Base-by-base conservation (phyloP, 2,113 vertebrate species). In the Lycaon pictus region DNA sequence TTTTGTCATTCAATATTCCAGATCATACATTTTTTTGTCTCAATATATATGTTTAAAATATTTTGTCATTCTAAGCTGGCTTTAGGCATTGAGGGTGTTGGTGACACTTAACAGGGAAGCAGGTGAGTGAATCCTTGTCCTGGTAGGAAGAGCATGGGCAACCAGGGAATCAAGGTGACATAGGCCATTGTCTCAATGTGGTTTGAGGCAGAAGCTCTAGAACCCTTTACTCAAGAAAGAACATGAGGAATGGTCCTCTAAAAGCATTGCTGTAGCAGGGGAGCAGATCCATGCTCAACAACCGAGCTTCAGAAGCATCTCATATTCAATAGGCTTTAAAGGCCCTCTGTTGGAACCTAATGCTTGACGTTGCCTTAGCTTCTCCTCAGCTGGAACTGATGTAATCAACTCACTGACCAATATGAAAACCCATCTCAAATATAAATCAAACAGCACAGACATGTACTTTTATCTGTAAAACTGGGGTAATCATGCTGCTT, bases 201-300 rank as follows among this genome's bases (percentile, higher is more conserved):
- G 1, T 43, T 60, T 43, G 10, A 60, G 16, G 7, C 17, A 37
- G 55, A 88, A 56, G 20, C 12, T 51, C 25, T 67, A 74, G 48
- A 65, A n/a, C 2, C 13, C 10, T 17, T 51, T n/a, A 58, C 25
- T 80, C 35, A 80, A 51, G 32, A 65, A 4, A 11, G 3, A 74
- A 58, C 48, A 22, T 67, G 11, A 86, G n/a, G 32, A 77, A 11
- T n/a, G 0, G 3, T 72, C 23, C 51, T 4, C 5, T 11, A 74
- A 43, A 80, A 10, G 9, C 3, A 15, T 23, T 4, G 2, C 6
- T 23, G 5, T 7, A 48, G 12, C 12, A 19, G 5, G 13, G 2
- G 10, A 79, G 63, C 53, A 32, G 7, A 86, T 19, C 65, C 51
- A 20, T 71, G 53, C 12, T 72, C 12, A 58, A 29, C 2, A 5